A percentile compares a stretch with the other conserved stretches of the same genome.
These are phyloP conservation scores for Sebastes fasciatus DNA, from an alignment of 2,113 vertebrate species.

Conservation along the genomic window DNA sequence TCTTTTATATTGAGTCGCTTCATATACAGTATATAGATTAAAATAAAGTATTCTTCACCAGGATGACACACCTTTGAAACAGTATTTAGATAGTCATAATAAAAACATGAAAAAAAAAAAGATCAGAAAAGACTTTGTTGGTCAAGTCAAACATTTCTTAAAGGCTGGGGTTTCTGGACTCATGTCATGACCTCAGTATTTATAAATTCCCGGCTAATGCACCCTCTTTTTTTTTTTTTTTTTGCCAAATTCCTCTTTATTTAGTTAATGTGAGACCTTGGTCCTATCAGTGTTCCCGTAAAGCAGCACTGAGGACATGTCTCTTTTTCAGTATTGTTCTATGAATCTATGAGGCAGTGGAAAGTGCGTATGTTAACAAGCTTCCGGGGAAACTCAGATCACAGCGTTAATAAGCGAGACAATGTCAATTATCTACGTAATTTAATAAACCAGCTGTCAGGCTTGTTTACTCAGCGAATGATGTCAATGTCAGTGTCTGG, in stretches of 20 bases:
- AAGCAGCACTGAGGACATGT: not conserved
- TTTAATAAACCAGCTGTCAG: constrained; percentile 62
- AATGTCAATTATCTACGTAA: constrained; percentile 23
- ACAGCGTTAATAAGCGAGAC: constrained; percentile 25
- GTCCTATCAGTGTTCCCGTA: not conserved
- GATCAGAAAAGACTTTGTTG: not conserved
- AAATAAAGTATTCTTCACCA: not conserved
- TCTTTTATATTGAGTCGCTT: not conserved
- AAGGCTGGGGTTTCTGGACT: not conserved
- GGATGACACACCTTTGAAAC: not conserved
- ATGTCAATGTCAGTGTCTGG: constrained; percentile 62
- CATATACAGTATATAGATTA: not conserved
- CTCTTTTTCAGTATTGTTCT: not conserved
- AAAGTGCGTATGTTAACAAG: constrained; percentile 15
- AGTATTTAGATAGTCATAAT: not conserved
- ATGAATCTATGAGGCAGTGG: constrained; percentile 5
- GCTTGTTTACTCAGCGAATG: constrained; percentile 31
- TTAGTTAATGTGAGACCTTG: not conserved
- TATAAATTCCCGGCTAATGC: not conserved
- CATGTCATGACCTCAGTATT: not conserved
- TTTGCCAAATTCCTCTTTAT: not conserved
- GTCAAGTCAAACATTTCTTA: not conserved
- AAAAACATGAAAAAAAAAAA: no score
- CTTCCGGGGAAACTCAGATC: not conserved
- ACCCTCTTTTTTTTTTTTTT: not conserved